Conservation (phyloP, 2,797 vertebrate genomes). For the Gorsachius magnificus region DNA sequence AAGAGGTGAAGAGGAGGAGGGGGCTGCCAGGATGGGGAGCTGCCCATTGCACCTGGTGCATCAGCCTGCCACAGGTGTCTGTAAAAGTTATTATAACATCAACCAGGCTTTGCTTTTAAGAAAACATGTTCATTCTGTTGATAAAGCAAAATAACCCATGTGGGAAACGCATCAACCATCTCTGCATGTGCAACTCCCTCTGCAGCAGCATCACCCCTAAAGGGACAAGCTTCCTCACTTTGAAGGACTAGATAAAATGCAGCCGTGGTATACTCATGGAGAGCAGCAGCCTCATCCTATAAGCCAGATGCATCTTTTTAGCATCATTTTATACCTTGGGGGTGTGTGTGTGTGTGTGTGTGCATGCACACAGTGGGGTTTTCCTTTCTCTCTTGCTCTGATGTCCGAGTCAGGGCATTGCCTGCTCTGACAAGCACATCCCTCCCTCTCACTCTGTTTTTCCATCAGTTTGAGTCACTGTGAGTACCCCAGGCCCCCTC, state of each 20-base stretch:
- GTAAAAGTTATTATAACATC: not conserved
- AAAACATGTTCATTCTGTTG: not conserved
- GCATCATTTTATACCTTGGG: not conserved
- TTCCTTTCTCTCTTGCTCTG: not conserved
- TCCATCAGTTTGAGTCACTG: not conserved
- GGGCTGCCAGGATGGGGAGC: not conserved
- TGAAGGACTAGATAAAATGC: not conserved
- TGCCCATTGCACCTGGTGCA: fast-evolving
- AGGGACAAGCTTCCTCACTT: not conserved
- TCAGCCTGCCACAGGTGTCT: not conserved
- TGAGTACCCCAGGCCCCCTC: fast-evolving
- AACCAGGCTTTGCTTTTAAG: not conserved
- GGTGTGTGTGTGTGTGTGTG: too few species aligned
- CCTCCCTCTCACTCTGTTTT: not conserved
- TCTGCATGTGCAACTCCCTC: not conserved
- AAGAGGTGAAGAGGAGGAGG: not conserved
- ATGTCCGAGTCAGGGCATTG: fast-evolving
- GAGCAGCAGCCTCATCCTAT: not conserved
- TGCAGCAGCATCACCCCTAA: fast-evolving
- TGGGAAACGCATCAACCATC: not conserved
- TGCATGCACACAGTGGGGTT: too few species aligned
- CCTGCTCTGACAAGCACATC: not conserved
- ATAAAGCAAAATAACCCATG: not conserved
- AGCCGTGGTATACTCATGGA: not conserved
- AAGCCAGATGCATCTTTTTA: not conserved